Percentiles rank a stretch among this genome's conserved stretches.
These are phyloP conservation scores for Odontophorus gujanensis DNA, from an alignment of 2,113 vertebrate genomes.

Conservation along the genomic window DNA sequence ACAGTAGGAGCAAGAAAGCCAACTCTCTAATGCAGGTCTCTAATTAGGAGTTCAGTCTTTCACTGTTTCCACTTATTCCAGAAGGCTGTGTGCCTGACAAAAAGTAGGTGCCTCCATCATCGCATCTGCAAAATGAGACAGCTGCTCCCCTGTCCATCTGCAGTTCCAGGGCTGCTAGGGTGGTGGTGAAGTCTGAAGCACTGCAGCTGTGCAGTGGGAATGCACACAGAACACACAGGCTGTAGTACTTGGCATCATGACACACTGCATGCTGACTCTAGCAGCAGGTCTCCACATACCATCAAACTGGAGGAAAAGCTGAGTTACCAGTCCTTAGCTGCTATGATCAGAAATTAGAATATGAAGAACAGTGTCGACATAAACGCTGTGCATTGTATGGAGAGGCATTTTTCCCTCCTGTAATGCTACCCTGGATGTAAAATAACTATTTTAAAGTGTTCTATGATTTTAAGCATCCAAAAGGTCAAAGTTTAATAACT, in stretches of 20 bases:
- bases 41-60: not conserved
- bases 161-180: not conserved
- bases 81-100: not conserved
- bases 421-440: not conserved
- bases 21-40: not conserved
- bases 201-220: not conserved
- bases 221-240: not conserved
- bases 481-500: constrained; percentile 66
- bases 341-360: not conserved
- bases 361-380: not conserved
- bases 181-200: not conserved
- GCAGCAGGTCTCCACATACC: not conserved
- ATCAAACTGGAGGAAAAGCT: not conserved
- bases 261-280: not conserved
- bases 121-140: not conserved
- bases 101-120: not conserved
- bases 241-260: not conserved
- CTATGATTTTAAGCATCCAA: constrained; percentile 55
- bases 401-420: not conserved
- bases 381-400: not conserved
- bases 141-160: not conserved
- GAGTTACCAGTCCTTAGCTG: not conserved
- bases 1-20: not conserved
- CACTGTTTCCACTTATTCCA: not conserved
- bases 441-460: constrained; percentile 21